Base-by-base conservation (phyloP, 2,888 invertebrate genomes). In the Caenorhabditis zanzibari region DNA sequence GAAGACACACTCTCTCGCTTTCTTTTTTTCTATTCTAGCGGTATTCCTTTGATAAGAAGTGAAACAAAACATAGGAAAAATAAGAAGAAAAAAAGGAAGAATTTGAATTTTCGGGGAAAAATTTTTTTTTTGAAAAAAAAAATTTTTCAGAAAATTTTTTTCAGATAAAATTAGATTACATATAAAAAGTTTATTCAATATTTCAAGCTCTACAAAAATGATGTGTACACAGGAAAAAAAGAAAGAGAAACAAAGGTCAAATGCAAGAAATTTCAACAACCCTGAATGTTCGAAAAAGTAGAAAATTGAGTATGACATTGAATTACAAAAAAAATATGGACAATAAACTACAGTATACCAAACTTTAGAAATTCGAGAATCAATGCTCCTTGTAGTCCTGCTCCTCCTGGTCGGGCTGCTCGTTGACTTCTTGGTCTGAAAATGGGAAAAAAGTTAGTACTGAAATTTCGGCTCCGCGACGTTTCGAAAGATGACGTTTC, bases 351-450 rank as follows among this genome's bases (percentile, higher is more conserved):
- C n/a, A 24, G 14, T 54, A 24, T 54, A 0, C 9, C 7, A 26
- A 54, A 54, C 9, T 12, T 10, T 26, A 28, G 41, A 26, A 26
- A 26, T 28, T 10, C 5, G 49, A 66, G 4, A 19, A 10, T 75
- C 47, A 83, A 19, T 83, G 83, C 71, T 91, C 89, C 76, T 91
- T 91, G 83, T 91, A 91, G 72, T 91, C 91, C n/a, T 84, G 58
- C 44, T 90, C 90, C 7, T 86, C 84, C 14, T 63, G 61, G 69
- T 91, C 86, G 24, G 86, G 88, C 73, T 83, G 81, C 52, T 89
- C 87, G 52, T 85, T 85, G 58, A 87, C 88, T 52, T 86, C 85
- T 26, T 85, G 72, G 59, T 88, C 88, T 88, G 85, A 32, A 87
- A 86, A 52, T 14, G 9, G 24, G 12, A 19, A 44, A 44, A 44